Percentiles rank a stretch among this genome's conserved stretches.
phyloP scores from a whole-genome alignment of 2,888 invertebrate species.

The Seladonia tumulorum region DNA sequence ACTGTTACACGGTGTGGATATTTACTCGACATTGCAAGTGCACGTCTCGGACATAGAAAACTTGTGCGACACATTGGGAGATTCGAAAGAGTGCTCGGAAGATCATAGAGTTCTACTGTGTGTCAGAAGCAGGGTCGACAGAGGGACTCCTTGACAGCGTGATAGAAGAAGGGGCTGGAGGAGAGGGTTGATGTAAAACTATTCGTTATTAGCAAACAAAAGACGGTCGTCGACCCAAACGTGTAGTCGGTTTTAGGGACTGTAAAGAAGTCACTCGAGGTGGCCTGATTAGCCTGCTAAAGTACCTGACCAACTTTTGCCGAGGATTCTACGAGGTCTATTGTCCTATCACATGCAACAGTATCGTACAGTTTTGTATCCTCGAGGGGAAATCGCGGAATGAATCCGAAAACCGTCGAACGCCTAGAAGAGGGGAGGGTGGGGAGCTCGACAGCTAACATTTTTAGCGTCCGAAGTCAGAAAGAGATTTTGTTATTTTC shows the following conservation, averaged over 20 bases:
- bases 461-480: neutral
- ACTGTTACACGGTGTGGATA: slow-evolving; percentile 61
- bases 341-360: neutral
- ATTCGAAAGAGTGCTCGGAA: slow-evolving; percentile 67
- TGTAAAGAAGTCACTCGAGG: neutral
- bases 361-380: neutral
- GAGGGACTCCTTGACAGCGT: slow-evolving; percentile 40
- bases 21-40: slow-evolving; percentile 68
- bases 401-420: slow-evolving; percentile 9
- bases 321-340: slow-evolving; percentile 27
- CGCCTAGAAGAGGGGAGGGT: too few species aligned
- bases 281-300: neutral
- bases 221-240: neutral
- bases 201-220: slow-evolving; percentile 35
- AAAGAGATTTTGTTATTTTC: neutral
- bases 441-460: neutral
- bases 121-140: slow-evolving; percentile 57
- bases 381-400: slow-evolving; percentile 14
- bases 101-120: slow-evolving; percentile 60
- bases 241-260: neutral
- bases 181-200: slow-evolving; percentile 41
- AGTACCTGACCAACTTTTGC: slow-evolving; percentile 4
- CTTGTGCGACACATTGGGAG: slow-evolving; percentile 67
- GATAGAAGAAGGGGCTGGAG: neutral
- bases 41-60: slow-evolving; percentile 48